phyloP scores from a whole-genome alignment of 1,140 invertebrate species.

The Mactra quadrangularis region DNA sequence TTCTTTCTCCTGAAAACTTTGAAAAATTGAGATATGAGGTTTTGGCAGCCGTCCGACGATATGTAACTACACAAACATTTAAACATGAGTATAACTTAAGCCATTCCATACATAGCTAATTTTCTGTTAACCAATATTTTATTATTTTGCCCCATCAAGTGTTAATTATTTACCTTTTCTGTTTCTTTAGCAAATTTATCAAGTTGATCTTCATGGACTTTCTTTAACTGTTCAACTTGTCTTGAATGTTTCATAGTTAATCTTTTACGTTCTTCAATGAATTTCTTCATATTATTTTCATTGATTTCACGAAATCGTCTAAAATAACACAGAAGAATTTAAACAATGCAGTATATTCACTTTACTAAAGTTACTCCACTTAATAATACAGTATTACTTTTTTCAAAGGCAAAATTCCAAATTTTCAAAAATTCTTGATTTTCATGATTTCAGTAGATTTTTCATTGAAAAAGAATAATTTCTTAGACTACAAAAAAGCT shows the following conservation, averaged over 20 bases:
- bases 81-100: too few species aligned
- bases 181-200: slow-evolving; percentile 96
- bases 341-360: background rate
- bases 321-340: slow-evolving; percentile 37
- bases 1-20: too few species aligned
- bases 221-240: slow-evolving; percentile 96
- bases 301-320: slow-evolving; percentile 94
- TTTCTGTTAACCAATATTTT: too few species aligned
- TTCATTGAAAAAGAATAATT: too few species aligned
- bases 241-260: slow-evolving; percentile 95
- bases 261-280: slow-evolving; percentile 97
- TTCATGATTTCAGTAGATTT: too few species aligned
- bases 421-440: background rate
- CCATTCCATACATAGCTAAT: too few species aligned
- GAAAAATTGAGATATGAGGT: too few species aligned
- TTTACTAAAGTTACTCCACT: background rate
- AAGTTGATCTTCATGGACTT: slow-evolving; percentile 95
- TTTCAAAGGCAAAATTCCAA: background rate
- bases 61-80: too few species aligned
- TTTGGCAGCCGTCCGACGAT: too few species aligned
- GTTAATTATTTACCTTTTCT: slow-evolving; percentile 91
- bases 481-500: too few species aligned
- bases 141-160: too few species aligned
- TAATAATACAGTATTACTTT: background rate
- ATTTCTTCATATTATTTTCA: slow-evolving; percentile 99